Base-by-base conservation (phyloP, 2,113 vertebrate genomes). In the Mungos mungo region DNA sequence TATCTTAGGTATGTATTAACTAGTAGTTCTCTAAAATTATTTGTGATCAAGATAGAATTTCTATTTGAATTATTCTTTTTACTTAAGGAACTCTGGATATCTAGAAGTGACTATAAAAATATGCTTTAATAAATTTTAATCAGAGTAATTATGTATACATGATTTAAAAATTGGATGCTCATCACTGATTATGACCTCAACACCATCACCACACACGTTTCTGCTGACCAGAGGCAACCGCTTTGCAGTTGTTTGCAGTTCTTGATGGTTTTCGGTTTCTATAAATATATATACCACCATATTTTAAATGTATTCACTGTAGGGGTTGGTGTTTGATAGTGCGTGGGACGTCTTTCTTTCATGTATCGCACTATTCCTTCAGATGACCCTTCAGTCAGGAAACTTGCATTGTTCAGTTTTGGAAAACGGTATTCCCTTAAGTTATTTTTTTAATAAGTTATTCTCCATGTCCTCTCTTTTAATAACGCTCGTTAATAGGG, bases 1-100 rank as follows among this genome's bases (percentile, higher is more conserved):
- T 93, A 90, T 96, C 95, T 97, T 98, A 99, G 99, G 99, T 99
- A 99, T 95, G 98, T 98, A 97, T 98, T 15, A 63, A 60, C 12
- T n/a, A 60, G 41, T 57, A 68, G 31, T 82, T 72, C n/a, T 92
- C 63, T 81, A 47, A 92, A 90, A 41, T 92, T 77, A 74, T 79
- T 88, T 76, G 38, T 93, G 45, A 69, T 72, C 13, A 54, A 69
- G 23, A 31, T 77, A 81, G 90, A 77, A 84, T 84, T 66, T 79
- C 27, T 72, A 8, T 74, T 57, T 80, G 89, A 80, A 50, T 74
- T 97, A 57, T 31, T 95, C 21, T 80, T 88, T 85, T 95, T 85
- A 74, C 31, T 35, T 92, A 76, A 88, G 41, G 38, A 93, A 71
- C 16, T 92, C 14, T 85, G 60, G 29, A 50, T 97, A 71, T 65